A percentile compares a stretch with the other conserved stretches of the same genome.
phyloP scores from a whole-genome alignment of 1,140 invertebrate genomes.

The Pseudomyrmex dendroicus region DNA sequence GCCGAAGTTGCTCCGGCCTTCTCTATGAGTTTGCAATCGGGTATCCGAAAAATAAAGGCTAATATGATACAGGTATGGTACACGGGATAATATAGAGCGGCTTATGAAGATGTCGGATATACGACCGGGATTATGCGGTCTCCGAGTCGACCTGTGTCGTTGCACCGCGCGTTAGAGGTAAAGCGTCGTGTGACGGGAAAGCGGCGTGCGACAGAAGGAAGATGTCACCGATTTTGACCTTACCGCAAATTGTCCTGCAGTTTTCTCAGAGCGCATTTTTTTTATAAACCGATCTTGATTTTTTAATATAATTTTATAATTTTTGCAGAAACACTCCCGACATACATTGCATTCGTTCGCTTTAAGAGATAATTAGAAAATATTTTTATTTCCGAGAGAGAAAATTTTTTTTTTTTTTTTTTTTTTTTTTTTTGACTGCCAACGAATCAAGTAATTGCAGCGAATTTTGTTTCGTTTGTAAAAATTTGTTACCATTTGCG shows the following conservation, averaged over 20 bases:
- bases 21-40: conserved; percentile 60
- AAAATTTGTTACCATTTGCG: no score
- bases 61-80: conserved; percentile 54
- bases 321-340: no score
- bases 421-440: no score
- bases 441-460: no score
- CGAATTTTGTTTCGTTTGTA: no score
- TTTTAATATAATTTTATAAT: not conserved
- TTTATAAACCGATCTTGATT: not conserved
- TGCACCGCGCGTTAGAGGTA: not conserved
- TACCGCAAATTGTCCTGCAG: conserved; percentile 17
- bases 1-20: conserved; percentile 40
- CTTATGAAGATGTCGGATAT: conserved; percentile 58
- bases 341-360: no score
- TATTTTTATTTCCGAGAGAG: no score
- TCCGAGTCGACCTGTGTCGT: conserved; percentile 21
- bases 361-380: no score
- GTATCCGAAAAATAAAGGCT: conserved; percentile 59
- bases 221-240: conserved; percentile 22
- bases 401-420: no score
- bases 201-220: conserved; percentile 4
- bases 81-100: conserved; percentile 47
- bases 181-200: conserved; percentile 23
- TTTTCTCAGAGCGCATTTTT: conserved; percentile 14
- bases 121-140: conserved; percentile 34